These are phyloP conservation scores for Biston betularia DNA, from an alignment of 2,888 invertebrate genomes.

Conservation along the genomic window DNA sequence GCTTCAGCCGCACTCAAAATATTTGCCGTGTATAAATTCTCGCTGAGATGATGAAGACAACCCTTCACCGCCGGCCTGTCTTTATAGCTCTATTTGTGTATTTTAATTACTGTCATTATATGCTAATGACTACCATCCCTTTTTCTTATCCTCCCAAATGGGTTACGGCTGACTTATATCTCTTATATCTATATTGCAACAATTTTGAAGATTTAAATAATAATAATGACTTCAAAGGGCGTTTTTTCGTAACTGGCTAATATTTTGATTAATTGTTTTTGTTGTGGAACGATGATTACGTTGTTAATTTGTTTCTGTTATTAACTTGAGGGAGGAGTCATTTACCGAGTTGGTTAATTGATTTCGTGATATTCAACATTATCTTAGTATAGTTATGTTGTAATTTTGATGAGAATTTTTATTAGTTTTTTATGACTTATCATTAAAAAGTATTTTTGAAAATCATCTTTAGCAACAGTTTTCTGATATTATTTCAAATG, in stretches of 20 bases:
- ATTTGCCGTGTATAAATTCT: slow-evolving; percentile 85
- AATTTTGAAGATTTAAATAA: slow-evolving; percentile 83
- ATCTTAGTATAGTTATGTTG: slow-evolving; percentile 26
- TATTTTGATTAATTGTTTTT: slow-evolving; percentile 82
- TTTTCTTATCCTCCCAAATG: slow-evolving; percentile 86
- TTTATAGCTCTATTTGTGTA: slow-evolving; percentile 90
- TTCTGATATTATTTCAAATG: too few species aligned
- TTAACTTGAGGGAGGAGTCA: slow-evolving; percentile 81
- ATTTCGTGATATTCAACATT: slow-evolving; percentile 51
- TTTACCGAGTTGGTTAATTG: slow-evolving; percentile 71
- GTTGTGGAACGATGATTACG: slow-evolving; percentile 66
- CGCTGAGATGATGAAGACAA: slow-evolving; percentile 82
- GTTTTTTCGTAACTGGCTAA: slow-evolving; percentile 64
- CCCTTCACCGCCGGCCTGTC: slow-evolving; percentile 83
- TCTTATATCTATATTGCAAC: slow-evolving; percentile 81
- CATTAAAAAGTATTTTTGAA: too few species aligned
- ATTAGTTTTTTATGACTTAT: background rate
- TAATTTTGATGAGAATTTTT: slow-evolving; percentile 15
- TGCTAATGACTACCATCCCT: slow-evolving; percentile 87
- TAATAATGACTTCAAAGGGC: slow-evolving; percentile 74
- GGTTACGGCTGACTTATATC: slow-evolving; percentile 84
- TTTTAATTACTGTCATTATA: slow-evolving; percentile 91
- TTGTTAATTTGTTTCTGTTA: slow-evolving; percentile 81
- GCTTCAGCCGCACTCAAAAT: slow-evolving; percentile 79
- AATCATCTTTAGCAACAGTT: too few species aligned